phyloP scores from a whole-genome alignment of 2,888 invertebrate species.

The Ormyrus thymus region DNA sequence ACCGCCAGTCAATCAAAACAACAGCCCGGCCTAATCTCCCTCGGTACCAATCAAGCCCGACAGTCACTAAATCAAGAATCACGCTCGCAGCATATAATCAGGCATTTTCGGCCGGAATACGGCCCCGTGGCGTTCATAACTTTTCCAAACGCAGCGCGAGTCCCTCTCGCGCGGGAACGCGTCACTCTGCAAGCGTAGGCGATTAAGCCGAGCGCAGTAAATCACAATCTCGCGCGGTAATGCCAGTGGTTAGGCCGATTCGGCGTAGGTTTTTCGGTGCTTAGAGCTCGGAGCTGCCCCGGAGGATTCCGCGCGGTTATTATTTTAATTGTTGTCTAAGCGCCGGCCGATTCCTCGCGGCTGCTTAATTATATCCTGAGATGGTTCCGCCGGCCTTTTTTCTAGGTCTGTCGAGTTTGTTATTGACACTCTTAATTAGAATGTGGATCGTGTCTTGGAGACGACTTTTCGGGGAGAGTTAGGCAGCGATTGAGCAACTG shows the following conservation, averaged over 20 bases:
- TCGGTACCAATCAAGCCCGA: slow-evolving; percentile 30
- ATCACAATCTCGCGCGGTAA: slow-evolving; percentile 25
- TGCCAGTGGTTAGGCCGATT: slow-evolving; percentile 17
- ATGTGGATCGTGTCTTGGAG: not conserved
- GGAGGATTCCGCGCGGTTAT: slow-evolving; percentile 22
- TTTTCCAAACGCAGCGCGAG: slow-evolving; percentile 23
- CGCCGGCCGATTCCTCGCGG: too few relatives aligned
- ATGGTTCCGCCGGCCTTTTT: too few relatives aligned
- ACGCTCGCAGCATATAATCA: slow-evolving; percentile 4
- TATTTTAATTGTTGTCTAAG: slow-evolving; percentile 39
- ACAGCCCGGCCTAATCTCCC: slow-evolving; percentile 4
- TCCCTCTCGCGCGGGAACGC: not conserved
- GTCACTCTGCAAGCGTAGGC: not conserved
- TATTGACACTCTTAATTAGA: not conserved
- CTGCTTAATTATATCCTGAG: too few relatives aligned
- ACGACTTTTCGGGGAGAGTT: too few relatives aligned
- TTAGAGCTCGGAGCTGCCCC: not conserved
- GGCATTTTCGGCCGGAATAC: slow-evolving; percentile 17
- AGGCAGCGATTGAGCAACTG: too few relatives aligned
- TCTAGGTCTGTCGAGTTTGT: not conserved
- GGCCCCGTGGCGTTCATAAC: slow-evolving; percentile 21
- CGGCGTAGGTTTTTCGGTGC: not conserved
- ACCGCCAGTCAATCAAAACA: slow-evolving; percentile 27
- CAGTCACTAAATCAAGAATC: slow-evolving; percentile 41
- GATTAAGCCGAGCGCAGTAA: slow-evolving; percentile 26